Conservation (phyloP, 2,113 vertebrate genomes). For the Salvelinus sp. region DNA sequence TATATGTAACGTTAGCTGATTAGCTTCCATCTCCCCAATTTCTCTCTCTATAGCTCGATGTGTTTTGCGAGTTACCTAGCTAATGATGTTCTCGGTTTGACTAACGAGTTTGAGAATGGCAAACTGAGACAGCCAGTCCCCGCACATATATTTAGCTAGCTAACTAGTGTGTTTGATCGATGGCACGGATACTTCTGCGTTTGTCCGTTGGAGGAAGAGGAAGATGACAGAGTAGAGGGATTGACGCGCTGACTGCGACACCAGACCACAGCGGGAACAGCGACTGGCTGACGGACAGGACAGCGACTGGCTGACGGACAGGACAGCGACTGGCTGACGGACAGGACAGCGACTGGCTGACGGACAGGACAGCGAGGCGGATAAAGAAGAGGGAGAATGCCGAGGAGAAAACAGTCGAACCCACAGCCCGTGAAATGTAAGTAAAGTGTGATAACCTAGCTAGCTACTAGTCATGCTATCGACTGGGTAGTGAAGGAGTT, state of each 20-base stretch:
- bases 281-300: conserved; percentile 44
- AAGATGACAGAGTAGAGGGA: conserved; percentile 49
- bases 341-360: conserved; percentile 49
- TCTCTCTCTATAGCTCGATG: no score
- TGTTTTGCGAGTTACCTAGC: no score
- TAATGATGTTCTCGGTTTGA: no score
- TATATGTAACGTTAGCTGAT: neutral
- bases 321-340: conserved; percentile 50
- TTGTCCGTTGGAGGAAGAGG: conserved; percentile 46
- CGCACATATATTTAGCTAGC: no score
- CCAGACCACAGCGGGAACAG: conserved; percentile 40
- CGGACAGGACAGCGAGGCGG: conserved; percentile 35
- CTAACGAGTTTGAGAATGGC: no score
- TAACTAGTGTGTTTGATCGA: neutral
- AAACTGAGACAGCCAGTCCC: no score
- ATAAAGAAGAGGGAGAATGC: conserved; percentile 71
- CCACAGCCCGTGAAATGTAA: conserved; percentile 91
- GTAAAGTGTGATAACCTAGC: conserved; percentile 25
- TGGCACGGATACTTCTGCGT: neutral
- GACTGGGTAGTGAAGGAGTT: neutral
- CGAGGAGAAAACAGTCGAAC: conserved; percentile 90
- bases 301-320: conserved; percentile 50
- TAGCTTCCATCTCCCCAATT: no score
- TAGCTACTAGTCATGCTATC: neutral
- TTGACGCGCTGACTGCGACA: conserved; percentile 30